These are phyloP conservation scores for Syritta pipiens DNA, from an alignment of 2,888 invertebrate species.

Conservation along the genomic window DNA sequence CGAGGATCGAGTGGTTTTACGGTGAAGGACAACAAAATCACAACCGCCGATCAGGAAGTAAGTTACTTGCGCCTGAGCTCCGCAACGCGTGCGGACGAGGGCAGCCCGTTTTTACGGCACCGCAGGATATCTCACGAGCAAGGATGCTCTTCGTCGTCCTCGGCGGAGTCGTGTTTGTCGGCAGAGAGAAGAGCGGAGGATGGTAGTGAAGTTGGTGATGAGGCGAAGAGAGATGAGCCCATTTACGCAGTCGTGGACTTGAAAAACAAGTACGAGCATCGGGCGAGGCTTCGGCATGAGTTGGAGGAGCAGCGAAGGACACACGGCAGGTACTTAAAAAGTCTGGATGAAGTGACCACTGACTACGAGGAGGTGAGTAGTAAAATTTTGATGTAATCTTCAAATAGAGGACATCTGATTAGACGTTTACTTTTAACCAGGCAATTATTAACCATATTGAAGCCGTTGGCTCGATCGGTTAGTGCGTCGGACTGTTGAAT, in stretches of 20 bases:
- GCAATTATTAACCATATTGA: too few species aligned
- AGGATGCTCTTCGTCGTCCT: slow-evolving; percentile 28
- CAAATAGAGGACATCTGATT: too few species aligned
- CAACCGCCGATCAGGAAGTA: slow-evolving; percentile 31
- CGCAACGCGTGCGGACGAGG: slow-evolving; percentile 28
- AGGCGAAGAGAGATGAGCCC: slow-evolving; percentile 68
- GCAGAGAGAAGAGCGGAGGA: slow-evolving; percentile 44
- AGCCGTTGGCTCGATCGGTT: too few species aligned
- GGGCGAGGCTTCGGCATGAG: slow-evolving; percentile 71
- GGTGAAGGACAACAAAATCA: slow-evolving; percentile 25
- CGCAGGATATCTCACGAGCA: slow-evolving; percentile 25
- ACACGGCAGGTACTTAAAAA: slow-evolving; percentile 65
- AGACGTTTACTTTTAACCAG: too few species aligned
- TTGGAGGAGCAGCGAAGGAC: slow-evolving; percentile 58
- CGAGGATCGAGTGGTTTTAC: slow-evolving; percentile 70
- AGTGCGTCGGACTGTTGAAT: too few species aligned
- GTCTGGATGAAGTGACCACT: slow-evolving; percentile 69
- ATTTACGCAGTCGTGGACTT: slow-evolving; percentile 76
- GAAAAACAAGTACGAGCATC: slow-evolving; percentile 74
- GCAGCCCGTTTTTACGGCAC: slow-evolving; percentile 38
- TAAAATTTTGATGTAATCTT: too few species aligned
- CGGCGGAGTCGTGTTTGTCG: slow-evolving; percentile 28
- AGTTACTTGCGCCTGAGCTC: slow-evolving; percentile 51
- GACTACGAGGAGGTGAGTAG: slow-evolving; percentile 72
- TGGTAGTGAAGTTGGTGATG: slow-evolving; percentile 32